Evolutionary conservation across 2,113 vertebrate genomes (phyloP).

Genomic region (Daphoenositta chrysoptera): DNA sequence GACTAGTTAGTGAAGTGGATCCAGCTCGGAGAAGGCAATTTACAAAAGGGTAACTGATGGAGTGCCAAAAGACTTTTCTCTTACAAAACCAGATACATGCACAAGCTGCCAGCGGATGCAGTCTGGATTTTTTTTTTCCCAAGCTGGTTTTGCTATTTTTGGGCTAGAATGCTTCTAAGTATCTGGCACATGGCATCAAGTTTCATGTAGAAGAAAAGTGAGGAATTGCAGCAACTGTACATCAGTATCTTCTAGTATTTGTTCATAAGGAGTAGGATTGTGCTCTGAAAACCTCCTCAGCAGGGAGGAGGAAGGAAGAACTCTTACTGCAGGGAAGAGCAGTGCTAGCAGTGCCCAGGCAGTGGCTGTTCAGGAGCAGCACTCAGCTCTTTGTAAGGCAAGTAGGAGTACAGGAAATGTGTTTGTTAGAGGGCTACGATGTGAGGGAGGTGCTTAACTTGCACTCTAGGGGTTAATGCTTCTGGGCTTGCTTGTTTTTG

Average conservation of each 20-base stretch:
- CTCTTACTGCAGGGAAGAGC: not conserved
- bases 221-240: constrained; percentile 1
- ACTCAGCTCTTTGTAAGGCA: not conserved
- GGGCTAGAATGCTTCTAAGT: constrained; percentile 14
- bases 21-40: not conserved
- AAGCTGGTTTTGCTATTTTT: constrained; percentile 33
- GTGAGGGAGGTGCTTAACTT: not conserved
- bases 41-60: not conserved
- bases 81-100: not conserved
- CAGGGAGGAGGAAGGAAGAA: not conserved
- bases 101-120: not conserved
- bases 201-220: constrained; percentile 23
- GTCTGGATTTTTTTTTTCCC: not conserved
- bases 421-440: fast-evolving
- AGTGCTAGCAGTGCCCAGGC: not conserved
- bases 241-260: not conserved
- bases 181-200: not conserved
- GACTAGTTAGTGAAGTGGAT: constrained; percentile 33
- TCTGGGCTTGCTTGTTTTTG: not conserved
- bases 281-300: not conserved
- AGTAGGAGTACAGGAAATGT: not conserved
- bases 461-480: not conserved
- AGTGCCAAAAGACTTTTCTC: not conserved
- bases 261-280: not conserved
- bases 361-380: not conserved